Percentiles rank a stretch among this genome's conserved stretches.
Evolutionary conservation across 92 coral and sea anemone species (phyloP).

Genomic region (Diadumene lineata): DNA sequence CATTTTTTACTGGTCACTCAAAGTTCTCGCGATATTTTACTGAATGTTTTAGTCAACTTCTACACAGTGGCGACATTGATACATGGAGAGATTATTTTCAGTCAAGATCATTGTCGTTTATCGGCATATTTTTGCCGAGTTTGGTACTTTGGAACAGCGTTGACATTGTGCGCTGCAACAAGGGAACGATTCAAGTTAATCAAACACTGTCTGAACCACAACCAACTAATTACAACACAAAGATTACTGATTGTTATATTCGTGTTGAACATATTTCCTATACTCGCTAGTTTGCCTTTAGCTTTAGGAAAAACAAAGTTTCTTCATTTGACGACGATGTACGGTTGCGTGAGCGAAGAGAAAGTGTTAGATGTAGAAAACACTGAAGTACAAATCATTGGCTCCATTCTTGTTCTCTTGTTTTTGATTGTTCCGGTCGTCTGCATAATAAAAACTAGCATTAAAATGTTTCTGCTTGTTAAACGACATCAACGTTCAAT

Average conservation of each 20-base stretch:
- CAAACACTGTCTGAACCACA: conserved; percentile 6
- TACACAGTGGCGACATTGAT: not conserved
- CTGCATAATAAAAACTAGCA: not conserved
- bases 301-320: not conserved
- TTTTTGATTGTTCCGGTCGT: conserved; percentile 1
- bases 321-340: not conserved
- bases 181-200: conserved; percentile 1
- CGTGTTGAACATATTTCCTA: not conserved
- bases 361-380: not conserved
- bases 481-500: not conserved
- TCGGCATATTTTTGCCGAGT: not conserved
- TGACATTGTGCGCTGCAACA: conserved; percentile 1
- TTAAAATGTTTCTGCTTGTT: not conserved
- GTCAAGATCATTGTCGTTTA: not conserved
- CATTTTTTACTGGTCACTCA: not conserved
- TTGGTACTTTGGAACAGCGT: conserved; percentile 14
- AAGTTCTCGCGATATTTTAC: not conserved
- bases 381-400: not conserved
- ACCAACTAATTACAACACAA: not conserved
- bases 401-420: not conserved
- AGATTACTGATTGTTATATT: not conserved
- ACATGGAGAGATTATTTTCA: not conserved
- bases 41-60: conserved; percentile 10
- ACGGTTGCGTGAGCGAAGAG: conserved; percentile 1
- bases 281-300: not conserved